A percentile compares a stretch with the other conserved stretches of the same genome.
Conservation (phyloP, 2,888 invertebrate genomes). For the Rotaria sp. region DNA sequence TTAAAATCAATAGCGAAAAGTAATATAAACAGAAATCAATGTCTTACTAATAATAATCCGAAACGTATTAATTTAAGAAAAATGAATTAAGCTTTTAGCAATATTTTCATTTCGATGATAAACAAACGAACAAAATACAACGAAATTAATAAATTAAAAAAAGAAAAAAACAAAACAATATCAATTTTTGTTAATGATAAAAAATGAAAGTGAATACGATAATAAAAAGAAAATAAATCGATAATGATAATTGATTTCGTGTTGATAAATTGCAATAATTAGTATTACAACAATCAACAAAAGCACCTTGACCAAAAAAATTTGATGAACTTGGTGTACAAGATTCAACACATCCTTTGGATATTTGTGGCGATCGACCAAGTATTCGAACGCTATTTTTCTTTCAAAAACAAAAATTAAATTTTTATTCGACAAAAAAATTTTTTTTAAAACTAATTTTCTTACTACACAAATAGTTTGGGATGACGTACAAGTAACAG, state of each 20-base stretch:
- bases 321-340: not conserved
- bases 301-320: not conserved
- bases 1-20: too few species aligned
- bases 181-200: not conserved
- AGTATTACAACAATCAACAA: not conserved
- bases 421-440: too few species aligned
- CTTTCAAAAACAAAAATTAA: not conserved
- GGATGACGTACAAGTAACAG: not conserved
- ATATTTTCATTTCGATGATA: too few species aligned
- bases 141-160: too few species aligned
- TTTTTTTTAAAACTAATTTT: not conserved
- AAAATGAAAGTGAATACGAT: not conserved
- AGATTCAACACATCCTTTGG: not conserved
- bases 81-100: too few species aligned
- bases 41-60: too few species aligned
- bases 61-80: too few species aligned
- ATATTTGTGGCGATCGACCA: not conserved
- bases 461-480: slow-evolving; percentile 18
- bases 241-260: slow-evolving; percentile 1
- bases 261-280: not conserved
- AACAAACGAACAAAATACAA: too few species aligned
- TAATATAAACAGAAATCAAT: too few species aligned
- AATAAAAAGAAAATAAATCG: not conserved
- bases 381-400: not conserved
- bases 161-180: too few species aligned